These are phyloP conservation scores for Xenus cinereus DNA, from an alignment of 2,113 vertebrate species.

Conservation along the genomic window DNA sequence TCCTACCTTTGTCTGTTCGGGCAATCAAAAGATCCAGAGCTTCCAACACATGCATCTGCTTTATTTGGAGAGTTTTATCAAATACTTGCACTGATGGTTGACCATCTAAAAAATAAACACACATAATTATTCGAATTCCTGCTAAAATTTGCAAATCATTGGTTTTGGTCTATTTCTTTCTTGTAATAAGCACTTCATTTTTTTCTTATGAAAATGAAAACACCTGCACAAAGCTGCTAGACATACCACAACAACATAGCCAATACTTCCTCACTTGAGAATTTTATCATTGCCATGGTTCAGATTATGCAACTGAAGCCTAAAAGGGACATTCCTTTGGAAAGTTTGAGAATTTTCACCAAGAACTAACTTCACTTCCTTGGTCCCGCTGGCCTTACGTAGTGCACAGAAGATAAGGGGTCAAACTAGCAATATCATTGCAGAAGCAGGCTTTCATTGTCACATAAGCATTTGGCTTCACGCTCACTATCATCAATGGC, in stretches of 20 bases:
- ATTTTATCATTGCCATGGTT: neutral
- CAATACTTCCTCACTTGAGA: neutral
- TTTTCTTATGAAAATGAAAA: neutral
- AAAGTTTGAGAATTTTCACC: neutral
- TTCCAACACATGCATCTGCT: conserved; percentile 95
- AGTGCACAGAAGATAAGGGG: neutral
- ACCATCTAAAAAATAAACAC: conserved; percentile 76
- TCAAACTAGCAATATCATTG: neutral
- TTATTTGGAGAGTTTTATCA: conserved; percentile 91
- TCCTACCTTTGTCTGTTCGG: conserved; percentile 91
- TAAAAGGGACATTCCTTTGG: neutral
- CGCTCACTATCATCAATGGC: neutral
- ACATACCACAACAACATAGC: neutral
- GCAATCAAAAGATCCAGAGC: conserved; percentile 89
- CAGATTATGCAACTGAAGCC: neutral
- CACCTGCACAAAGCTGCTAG: neutral
- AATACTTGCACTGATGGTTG: conserved; percentile 86
- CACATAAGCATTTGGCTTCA: neutral
- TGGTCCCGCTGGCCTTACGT: fast-evolving
- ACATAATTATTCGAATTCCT: neutral
- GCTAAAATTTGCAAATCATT: neutral
- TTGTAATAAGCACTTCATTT: neutral
- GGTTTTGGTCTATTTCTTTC: neutral
- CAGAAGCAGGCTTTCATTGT: neutral
- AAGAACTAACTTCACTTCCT: neutral